Evolutionary conservation across 2,888 invertebrate genomes (phyloP).

Genomic region (Gari tellinella): DNA sequence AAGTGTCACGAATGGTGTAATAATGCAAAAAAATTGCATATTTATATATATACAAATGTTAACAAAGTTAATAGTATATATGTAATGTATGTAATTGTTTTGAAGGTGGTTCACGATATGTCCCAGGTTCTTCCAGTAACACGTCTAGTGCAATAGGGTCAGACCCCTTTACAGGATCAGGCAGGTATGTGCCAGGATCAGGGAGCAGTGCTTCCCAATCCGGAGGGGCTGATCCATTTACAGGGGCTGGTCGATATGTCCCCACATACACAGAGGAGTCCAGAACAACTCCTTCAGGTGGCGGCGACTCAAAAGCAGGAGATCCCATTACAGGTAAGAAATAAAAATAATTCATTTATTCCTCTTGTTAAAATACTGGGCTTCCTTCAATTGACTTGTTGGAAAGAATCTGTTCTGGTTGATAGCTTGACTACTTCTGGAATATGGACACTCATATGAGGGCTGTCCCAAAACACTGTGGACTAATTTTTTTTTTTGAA

Average conservation of each 20-base stretch:
- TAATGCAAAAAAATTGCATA: too few relatives aligned
- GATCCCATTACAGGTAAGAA: slow-evolving; percentile 51
- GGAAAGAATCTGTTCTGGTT: too few relatives aligned
- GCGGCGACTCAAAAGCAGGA: slow-evolving; percentile 70
- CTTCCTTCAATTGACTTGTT: too few relatives aligned
- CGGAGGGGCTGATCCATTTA: slow-evolving; percentile 85
- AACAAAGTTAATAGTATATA: too few relatives aligned
- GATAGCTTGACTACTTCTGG: too few relatives aligned
- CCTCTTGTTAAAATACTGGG: too few relatives aligned
- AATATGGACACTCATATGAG: too few relatives aligned
- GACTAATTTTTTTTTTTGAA: too few relatives aligned
- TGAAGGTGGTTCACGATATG: slow-evolving; percentile 88
- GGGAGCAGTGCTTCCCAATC: slow-evolving; percentile 21
- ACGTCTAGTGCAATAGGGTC: slow-evolving; percentile 58
- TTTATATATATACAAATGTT: too few relatives aligned
- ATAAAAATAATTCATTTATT: too few relatives aligned
- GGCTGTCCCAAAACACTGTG: too few relatives aligned
- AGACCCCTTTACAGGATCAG: slow-evolving; percentile 86
- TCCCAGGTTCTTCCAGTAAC: slow-evolving; percentile 85
- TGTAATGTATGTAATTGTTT: background rate
- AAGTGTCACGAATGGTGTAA: too few relatives aligned
- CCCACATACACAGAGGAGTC: slow-evolving; percentile 63
- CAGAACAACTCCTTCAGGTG: slow-evolving; percentile 37
- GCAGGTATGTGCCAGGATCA: slow-evolving; percentile 88
- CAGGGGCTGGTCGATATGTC: slow-evolving; percentile 81